Evolutionary conservation across 2,113 vertebrate genomes (phyloP).

Genomic region (Nematolebias whitei): DNA sequence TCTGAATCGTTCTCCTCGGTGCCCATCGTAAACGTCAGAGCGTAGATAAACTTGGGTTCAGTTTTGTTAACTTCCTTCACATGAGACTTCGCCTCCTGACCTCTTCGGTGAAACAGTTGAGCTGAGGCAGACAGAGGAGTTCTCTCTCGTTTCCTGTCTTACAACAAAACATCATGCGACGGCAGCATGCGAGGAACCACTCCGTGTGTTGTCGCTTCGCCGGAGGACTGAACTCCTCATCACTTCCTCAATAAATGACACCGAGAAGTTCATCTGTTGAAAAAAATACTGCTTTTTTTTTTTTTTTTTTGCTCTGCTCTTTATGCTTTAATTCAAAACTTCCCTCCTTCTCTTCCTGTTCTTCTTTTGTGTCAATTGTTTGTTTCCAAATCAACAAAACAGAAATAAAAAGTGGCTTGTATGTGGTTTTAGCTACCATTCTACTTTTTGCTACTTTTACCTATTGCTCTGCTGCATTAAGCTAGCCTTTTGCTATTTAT

Average conservation of each 20-base stretch:
- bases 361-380: not conserved
- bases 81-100: conserved; percentile 3
- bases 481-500: too few relatives aligned
- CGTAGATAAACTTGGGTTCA: not conserved
- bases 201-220: conserved; percentile 36
- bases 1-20: conserved; percentile 71
- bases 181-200: conserved; percentile 24
- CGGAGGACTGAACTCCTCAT: conserved; percentile 16
- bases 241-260: conserved; percentile 45
- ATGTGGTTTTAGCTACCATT: too few relatives aligned
- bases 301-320: not conserved
- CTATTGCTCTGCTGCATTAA: too few relatives aligned
- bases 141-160: conserved; percentile 64
- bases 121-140: not conserved
- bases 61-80: conserved; percentile 16
- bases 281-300: conserved; percentile 6
- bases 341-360: conserved; percentile 39
- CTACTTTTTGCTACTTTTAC: too few relatives aligned
- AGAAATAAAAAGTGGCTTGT: too few relatives aligned
- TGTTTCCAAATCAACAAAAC: too few relatives aligned
- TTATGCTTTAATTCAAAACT: conserved; percentile 26
- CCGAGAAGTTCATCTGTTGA: conserved; percentile 32
- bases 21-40: conserved; percentile 64
- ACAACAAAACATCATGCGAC: conserved; percentile 42
- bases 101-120: not conserved